A percentile compares a stretch with the other conserved stretches of the same genome.
Evolutionary conservation across 2,888 invertebrate genomes (phyloP).

Genomic region (Disparrhopalites patrizii): DNA sequence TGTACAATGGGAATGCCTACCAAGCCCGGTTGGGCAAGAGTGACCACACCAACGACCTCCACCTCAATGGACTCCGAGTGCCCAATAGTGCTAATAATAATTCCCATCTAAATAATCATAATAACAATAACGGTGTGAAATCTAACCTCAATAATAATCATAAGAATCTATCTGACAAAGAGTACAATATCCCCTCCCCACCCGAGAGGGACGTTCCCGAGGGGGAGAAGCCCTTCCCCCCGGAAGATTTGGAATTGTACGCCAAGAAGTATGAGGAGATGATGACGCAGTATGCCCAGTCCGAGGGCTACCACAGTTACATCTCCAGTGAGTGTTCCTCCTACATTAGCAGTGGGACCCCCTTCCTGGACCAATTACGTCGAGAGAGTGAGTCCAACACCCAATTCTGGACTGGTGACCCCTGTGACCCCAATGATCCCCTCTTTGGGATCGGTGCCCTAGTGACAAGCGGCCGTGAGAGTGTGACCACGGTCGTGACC

Average conservation of each 20-base stretch:
- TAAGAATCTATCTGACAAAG: slow-evolving; percentile 58
- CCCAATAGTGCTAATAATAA: too few relatives aligned
- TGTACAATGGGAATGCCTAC: slow-evolving; percentile 46
- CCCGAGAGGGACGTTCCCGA: slow-evolving; percentile 60
- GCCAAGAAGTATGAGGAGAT: slow-evolving; percentile 58
- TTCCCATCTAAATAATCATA: slow-evolving; percentile 17
- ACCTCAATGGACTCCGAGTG: slow-evolving; percentile 1
- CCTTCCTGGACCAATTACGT: slow-evolving; percentile 64
- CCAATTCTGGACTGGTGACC: slow-evolving; percentile 37
- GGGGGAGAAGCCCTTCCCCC: slow-evolving; percentile 55
- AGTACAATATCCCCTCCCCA: slow-evolving; percentile 66
- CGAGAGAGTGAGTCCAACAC: slow-evolving; percentile 53
- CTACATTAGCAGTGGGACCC: slow-evolving; percentile 57
- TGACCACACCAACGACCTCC: slow-evolving; percentile 58
- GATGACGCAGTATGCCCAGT: slow-evolving; percentile 62
- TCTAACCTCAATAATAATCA: neutral
- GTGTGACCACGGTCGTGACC: slow-evolving; percentile 58
- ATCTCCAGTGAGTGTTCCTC: slow-evolving; percentile 69
- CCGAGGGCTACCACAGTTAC: slow-evolving; percentile 75
- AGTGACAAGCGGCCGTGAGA: slow-evolving; percentile 55
- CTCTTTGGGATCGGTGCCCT: slow-evolving; percentile 40
- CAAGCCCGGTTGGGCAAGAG: slow-evolving; percentile 54
- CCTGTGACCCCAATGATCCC: slow-evolving; percentile 41
- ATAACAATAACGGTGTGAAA: neutral
- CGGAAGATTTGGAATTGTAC: slow-evolving; percentile 68